Percentiles rank a stretch among this genome's conserved stretches.
Evolutionary conservation across 1,140 invertebrate species (phyloP).

Genomic region (Epicauta chinensis): DNA sequence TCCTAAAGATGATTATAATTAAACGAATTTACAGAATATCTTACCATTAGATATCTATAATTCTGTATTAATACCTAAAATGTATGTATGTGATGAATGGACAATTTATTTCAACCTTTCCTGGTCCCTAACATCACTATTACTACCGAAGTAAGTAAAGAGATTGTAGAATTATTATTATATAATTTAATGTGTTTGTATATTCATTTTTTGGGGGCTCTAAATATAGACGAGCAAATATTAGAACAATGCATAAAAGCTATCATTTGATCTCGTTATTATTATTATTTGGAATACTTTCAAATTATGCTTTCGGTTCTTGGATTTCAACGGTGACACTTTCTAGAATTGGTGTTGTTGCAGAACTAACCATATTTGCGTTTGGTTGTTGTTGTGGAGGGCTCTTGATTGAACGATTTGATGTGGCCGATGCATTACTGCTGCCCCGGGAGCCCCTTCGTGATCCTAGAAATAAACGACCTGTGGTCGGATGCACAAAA

Average conservation of each 20-base stretch:
- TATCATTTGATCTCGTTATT: no score
- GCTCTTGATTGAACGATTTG: slow-evolving; percentile 48
- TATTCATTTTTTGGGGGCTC: not conserved
- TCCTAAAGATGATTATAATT: slow-evolving; percentile 11
- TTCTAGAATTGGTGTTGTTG: slow-evolving; percentile 47
- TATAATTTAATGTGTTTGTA: no score
- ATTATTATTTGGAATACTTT: no score
- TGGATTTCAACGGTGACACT: slow-evolving; percentile 54
- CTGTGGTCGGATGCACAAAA: slow-evolving; percentile 30
- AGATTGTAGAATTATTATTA: slow-evolving; percentile 16
- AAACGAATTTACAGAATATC: slow-evolving; percentile 20
- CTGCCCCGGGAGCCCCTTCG: slow-evolving; percentile 60
- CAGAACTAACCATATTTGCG: slow-evolving; percentile 35
- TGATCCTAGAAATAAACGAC: slow-evolving; percentile 55
- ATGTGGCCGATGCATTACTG: slow-evolving; percentile 56
- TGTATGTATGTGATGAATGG: slow-evolving; percentile 35
- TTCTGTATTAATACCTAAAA: no score
- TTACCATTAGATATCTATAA: slow-evolving; percentile 15
- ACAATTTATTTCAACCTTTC: slow-evolving; percentile 32
- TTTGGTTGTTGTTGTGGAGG: slow-evolving; percentile 39
- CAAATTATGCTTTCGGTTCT: slow-evolving; percentile 25
- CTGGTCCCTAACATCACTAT: slow-evolving; percentile 41
- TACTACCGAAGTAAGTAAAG: slow-evolving; percentile 31
- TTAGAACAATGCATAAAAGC: no score
- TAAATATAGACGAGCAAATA: no score